Conservation (phyloP, 2,888 invertebrate species). For the Nomada flava region DNA sequence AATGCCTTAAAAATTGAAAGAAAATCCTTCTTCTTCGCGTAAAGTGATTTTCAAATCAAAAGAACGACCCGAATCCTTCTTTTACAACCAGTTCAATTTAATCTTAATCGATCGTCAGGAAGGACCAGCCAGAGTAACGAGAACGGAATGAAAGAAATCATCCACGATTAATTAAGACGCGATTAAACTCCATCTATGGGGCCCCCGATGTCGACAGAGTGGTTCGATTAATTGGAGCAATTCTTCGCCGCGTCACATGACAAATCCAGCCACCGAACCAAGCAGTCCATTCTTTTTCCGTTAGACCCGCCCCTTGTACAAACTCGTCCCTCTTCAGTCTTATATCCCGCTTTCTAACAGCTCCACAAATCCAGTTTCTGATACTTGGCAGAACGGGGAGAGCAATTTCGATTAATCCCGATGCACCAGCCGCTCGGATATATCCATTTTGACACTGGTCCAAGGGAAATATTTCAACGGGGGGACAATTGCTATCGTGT, state of each 20-base stretch:
- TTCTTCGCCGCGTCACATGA: constrained; percentile 23
- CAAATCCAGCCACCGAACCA: constrained; percentile 8
- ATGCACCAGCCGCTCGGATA: background rate
- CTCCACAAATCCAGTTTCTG: background rate
- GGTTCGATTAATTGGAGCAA: constrained; percentile 20
- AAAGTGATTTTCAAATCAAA: too few species aligned
- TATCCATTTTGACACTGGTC: constrained; percentile 8
- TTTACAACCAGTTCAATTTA: too few species aligned
- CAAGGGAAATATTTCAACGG: background rate
- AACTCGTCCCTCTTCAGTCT: background rate
- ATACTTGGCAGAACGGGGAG: background rate
- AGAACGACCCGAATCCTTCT: too few species aligned
- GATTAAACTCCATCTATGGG: background rate
- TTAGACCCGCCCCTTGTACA: background rate
- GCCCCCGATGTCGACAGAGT: background rate
- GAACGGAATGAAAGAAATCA: constrained; percentile 2
- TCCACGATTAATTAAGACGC: constrained; percentile 13
- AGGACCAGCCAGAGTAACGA: background rate
- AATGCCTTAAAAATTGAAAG: too few species aligned
- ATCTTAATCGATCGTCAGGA: too few species aligned
- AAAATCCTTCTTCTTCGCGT: too few species aligned
- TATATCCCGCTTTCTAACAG: background rate
- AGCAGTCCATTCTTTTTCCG: constrained; percentile 2
- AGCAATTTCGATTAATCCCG: constrained; percentile 29
- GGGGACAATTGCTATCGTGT: background rate